Percentiles rank a stretch among this genome's conserved stretches.
These are phyloP conservation scores for Mus spicilegus DNA, from an alignment of 2,113 vertebrate genomes.

Conservation along the genomic window DNA sequence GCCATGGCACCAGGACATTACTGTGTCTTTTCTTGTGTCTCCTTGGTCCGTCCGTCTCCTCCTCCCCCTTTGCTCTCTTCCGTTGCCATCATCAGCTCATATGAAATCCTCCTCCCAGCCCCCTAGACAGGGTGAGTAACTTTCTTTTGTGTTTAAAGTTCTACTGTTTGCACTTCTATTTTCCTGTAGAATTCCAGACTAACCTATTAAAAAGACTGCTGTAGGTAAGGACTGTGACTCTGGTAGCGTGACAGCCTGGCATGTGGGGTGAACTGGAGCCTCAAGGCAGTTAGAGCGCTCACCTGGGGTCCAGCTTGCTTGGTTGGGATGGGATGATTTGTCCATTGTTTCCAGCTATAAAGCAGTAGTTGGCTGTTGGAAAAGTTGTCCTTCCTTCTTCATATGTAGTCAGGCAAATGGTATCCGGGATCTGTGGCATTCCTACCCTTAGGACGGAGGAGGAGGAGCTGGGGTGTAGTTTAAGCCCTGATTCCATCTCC, in stretches of 20 bases:
- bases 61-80: conserved; percentile 54
- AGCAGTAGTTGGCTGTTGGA: neutral
- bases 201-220: neutral
- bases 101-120: conserved; percentile 81
- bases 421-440: neutral
- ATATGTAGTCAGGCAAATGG: neutral
- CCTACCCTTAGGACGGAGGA: neutral
- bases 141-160: conserved; percentile 68
- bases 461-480: neutral
- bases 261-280: neutral
- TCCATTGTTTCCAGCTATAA: neutral
- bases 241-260: neutral
- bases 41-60: conserved; percentile 51
- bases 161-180: conserved; percentile 31
- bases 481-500: neutral
- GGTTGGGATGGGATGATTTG: neutral
- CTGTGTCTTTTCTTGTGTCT: conserved; percentile 75
- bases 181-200: conserved; percentile 34
- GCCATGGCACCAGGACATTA: conserved; percentile 44
- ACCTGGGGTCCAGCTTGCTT: neutral
- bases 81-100: conserved; percentile 70
- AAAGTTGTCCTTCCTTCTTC: neutral
- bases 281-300: neutral
- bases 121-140: conserved; percentile 83
- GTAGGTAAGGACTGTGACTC: neutral